phyloP scores from a whole-genome alignment of 2,888 invertebrate species.

The Bombylius discolor region DNA sequence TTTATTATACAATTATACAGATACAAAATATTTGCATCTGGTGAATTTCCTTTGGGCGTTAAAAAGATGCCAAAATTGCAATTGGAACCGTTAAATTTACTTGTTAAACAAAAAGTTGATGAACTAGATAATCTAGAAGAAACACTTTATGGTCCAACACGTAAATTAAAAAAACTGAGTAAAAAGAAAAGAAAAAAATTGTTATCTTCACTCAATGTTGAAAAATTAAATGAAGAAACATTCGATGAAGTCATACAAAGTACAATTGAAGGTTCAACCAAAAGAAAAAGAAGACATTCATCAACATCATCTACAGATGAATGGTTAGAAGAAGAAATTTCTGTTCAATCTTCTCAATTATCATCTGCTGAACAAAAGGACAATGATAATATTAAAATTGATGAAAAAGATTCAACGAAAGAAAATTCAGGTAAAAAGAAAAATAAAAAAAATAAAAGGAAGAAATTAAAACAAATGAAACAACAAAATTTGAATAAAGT shows the following conservation, averaged over 20 bases:
- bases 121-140: constrained; percentile 42
- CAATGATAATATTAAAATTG: background rate
- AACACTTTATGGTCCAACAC: constrained; percentile 31
- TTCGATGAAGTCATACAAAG: constrained; percentile 26
- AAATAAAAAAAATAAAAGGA: no score
- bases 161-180: constrained; percentile 36
- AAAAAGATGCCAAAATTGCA: constrained; percentile 38
- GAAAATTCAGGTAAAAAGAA: background rate
- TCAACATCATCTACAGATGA: constrained; percentile 18
- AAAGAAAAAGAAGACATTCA: background rate
- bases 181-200: constrained; percentile 32
- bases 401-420: constrained; percentile 5
- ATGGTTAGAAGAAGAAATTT: constrained; percentile 28
- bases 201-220: constrained; percentile 26
- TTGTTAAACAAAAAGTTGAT: constrained; percentile 29
- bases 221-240: constrained; percentile 27
- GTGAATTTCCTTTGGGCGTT: constrained; percentile 54
- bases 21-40: constrained; percentile 44
- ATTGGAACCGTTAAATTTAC: constrained; percentile 20
- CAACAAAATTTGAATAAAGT: no score
- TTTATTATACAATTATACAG: constrained; percentile 36
- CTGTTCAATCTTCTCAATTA: no score
- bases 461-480: no score
- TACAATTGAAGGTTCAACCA: constrained; percentile 22
- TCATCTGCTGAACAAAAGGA: no score